Conservation (phyloP, 37 sponge, comb jelly and placozoan species). For the Theonella swinhoei region DNA sequence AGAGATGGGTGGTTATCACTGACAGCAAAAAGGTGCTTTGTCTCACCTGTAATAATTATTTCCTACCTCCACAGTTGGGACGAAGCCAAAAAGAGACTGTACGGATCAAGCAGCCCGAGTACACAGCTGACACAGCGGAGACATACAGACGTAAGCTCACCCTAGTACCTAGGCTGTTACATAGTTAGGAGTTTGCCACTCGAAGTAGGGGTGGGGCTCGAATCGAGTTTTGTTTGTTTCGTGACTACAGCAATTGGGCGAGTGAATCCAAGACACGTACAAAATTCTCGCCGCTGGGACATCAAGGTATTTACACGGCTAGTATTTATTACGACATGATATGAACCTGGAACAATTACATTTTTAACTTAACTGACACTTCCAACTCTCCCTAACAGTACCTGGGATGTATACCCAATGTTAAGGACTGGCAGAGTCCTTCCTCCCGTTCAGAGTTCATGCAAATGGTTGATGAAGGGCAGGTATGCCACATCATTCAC, state of each 20-base stretch:
- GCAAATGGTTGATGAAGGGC: conserved; percentile 73
- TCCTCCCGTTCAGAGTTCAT: conserved; percentile 67
- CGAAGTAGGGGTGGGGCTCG: conserved; percentile 11
- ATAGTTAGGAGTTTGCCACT: background rate
- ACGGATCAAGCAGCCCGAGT: background rate
- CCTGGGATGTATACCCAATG: conserved; percentile 64
- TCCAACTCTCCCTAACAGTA: conserved; percentile 39
- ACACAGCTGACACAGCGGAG: background rate
- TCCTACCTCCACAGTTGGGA: conserved; percentile 6
- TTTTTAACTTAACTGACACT: too few species aligned
- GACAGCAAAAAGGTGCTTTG: conserved; percentile 54
- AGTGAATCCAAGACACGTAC: conserved; percentile 33
- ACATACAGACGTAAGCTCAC: conserved; percentile 33
- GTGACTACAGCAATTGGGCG: conserved; percentile 14
- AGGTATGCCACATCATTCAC: conserved; percentile 37
- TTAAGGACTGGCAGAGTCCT: conserved; percentile 76
- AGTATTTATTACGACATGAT: background rate
- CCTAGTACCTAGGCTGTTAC: background rate
- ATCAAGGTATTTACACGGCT: conserved; percentile 12
- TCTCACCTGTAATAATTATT: background rate
- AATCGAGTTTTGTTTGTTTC: background rate
- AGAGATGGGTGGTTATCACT: conserved; percentile 77
- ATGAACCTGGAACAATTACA: background rate
- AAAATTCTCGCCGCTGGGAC: conserved; percentile 20
- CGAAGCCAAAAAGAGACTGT: background rate